Percentiles rank a stretch among this genome's conserved stretches.
These are phyloP conservation scores for Himalopsyche anomala DNA, from an alignment of 2,888 invertebrate species.

Conservation along the genomic window DNA sequence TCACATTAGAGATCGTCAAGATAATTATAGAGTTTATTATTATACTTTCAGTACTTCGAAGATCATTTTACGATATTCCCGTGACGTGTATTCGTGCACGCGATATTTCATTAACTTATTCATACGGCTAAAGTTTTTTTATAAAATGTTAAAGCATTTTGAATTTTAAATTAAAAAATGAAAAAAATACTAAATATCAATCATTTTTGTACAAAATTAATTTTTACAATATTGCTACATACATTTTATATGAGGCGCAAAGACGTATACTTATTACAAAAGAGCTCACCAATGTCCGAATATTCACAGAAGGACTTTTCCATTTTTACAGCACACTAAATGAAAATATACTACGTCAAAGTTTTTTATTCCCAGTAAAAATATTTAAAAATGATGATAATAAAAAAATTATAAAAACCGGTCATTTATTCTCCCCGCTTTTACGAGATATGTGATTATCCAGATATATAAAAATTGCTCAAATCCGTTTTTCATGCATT, in stretches of 20 bases:
- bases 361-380: conserved; percentile 26
- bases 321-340: conserved; percentile 54
- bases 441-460: conserved; percentile 56
- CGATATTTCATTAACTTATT: conserved; percentile 33
- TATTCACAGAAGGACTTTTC: conserved; percentile 58
- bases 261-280: conserved; percentile 61
- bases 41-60: conserved; percentile 44
- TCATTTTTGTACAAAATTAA: conserved; percentile 63
- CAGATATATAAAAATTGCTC: conserved; percentile 61
- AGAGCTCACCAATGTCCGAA: conserved; percentile 48
- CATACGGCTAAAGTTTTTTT: conserved; percentile 36
- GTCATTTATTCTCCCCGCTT: conserved; percentile 43
- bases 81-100: not conserved
- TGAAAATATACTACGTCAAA: conserved; percentile 24
- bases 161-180: conserved; percentile 55
- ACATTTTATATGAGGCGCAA: conserved; percentile 61
- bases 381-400: not conserved
- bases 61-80: conserved; percentile 10
- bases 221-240: conserved; percentile 64
- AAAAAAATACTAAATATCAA: conserved; percentile 59
- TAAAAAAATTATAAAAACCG: not conserved
- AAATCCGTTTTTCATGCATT: conserved; percentile 59
- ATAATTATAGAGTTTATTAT: conserved; percentile 51
- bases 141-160: conserved; percentile 52
- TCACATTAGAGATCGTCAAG: conserved; percentile 52